Conservation (phyloP, 2,888 invertebrate genomes). For the Thalpophila matura region DNA sequence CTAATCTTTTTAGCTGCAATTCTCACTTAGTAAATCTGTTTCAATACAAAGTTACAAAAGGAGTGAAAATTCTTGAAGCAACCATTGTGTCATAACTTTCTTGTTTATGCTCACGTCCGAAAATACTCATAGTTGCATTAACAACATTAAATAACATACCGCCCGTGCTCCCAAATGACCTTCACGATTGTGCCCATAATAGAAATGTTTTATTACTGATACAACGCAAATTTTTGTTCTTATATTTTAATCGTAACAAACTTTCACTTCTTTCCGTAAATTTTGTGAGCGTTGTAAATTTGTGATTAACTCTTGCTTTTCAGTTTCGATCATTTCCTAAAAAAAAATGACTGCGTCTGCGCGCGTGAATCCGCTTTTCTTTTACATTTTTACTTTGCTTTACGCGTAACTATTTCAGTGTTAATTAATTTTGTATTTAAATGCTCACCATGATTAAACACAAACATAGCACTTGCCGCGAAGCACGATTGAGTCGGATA, state of each 20-base stretch:
- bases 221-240: conserved; percentile 69
- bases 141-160: conserved; percentile 50
- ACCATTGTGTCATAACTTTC: conserved; percentile 57
- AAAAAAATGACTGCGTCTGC: conserved; percentile 43
- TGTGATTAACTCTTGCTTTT: conserved; percentile 78
- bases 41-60: conserved; percentile 27
- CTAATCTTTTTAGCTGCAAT: conserved; percentile 14
- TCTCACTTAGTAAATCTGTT: conserved; percentile 25
- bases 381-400: conserved; percentile 69
- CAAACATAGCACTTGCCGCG: conserved; percentile 69
- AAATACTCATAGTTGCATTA: conserved; percentile 57
- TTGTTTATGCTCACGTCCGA: conserved; percentile 47
- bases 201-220: conserved; percentile 63
- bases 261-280: conserved; percentile 83
- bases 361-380: conserved; percentile 34
- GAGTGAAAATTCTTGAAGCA: conserved; percentile 25
- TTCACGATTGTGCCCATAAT: conserved; percentile 71
- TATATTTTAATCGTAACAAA: conserved; percentile 70
- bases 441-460: conserved; percentile 71
- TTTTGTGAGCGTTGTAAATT: conserved; percentile 76
- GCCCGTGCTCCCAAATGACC: conserved; percentile 69
- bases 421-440: conserved; percentile 43
- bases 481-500: conserved; percentile 64
- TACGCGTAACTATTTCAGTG: conserved; percentile 68
- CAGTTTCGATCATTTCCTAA: conserved; percentile 71